Evolutionary conservation across 2,113 vertebrate genomes (phyloP), one percentile per base, ranked within the genome.

Genomic region (Spheniscus mendiculus): DNA sequence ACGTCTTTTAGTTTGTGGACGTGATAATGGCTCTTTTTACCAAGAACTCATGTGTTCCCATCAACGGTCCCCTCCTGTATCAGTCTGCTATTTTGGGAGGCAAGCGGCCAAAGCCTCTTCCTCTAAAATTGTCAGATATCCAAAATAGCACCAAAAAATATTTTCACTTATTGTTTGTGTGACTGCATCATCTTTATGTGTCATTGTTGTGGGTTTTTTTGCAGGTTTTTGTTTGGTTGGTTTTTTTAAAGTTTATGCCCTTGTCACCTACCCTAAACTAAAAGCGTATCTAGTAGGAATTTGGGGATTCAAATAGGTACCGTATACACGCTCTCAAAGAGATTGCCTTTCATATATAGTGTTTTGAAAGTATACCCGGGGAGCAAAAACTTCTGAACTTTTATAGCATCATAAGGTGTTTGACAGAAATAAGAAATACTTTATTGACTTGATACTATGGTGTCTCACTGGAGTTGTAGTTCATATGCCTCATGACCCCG

Each of bases 41-140:
- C 15, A 23, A 29, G 19, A 55, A 30, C 13, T 56, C 0, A 0
- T 20, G 32, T 2, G 1, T 56, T 82, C 38, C n/a, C 32, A 14
- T 70, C 15, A 76, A 0, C 0, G 0, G 50, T 69, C 40, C 50
- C 25, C 25, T 92, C 40, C 61, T 63, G 10, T 61, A 47, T 78
- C 59, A 47, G 61, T 23, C 32, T 34, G 29, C 23, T 78, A 0
- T 52, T 89, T 29, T 74, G 29, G 19, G 44, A 89, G 44, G 21
- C 40, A 74, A 65, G 83, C 0, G 0, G 50, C 18, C 34, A 53
- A 84, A 74, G 21, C 20, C 2, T 59, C 27, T 87, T 56, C 34
- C 21, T 73, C 36, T 59, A 40, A 83, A 82, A 67, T 50, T 47
- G n/a, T 71, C 59, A 73, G 36, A 49, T 87, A 65, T 4, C 23